Evolutionary conservation across 1,140 invertebrate species (phyloP).

Genomic region (Drosophila hydei): DNA sequence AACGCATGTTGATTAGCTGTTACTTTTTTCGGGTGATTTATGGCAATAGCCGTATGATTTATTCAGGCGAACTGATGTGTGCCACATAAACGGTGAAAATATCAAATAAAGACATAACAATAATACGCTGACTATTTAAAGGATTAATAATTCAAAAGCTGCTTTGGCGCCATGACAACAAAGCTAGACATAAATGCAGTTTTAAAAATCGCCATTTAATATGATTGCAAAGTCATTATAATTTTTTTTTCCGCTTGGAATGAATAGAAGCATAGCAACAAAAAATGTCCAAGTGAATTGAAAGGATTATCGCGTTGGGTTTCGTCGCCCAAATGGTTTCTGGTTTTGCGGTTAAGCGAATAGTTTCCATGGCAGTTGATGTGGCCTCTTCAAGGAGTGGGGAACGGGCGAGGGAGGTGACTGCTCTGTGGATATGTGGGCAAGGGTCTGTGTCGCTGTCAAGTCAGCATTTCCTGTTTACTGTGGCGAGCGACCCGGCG

Average conservation of each 20-base stretch:
- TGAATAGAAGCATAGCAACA: too few relatives aligned
- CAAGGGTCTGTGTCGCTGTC: constrained; percentile 29
- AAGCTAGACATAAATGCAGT: neutral
- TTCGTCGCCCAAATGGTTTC: constrained; percentile 37
- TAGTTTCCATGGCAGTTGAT: constrained; percentile 34
- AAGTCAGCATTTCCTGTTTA: constrained; percentile 53
- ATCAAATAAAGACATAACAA: neutral
- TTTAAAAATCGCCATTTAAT: constrained; percentile 24
- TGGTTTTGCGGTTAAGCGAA: constrained; percentile 45
- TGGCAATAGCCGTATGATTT: constrained; percentile 22
- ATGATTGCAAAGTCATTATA: constrained; percentile 20
- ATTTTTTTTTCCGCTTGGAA: neutral
- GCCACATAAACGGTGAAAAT: neutral
- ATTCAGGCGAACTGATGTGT: neutral
- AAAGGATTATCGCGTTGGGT: constrained; percentile 47
- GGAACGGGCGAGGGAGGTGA: neutral
- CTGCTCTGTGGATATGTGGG: neutral
- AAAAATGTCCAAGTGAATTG: constrained; percentile 42
- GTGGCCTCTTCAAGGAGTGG: constrained; percentile 6
- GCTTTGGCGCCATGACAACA: neutral
- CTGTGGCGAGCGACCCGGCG: constrained; percentile 32
- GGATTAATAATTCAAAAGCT: constrained; percentile 4
- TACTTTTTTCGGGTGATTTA: constrained; percentile 30
- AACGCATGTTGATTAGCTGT: constrained; percentile 70
- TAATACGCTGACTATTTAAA: neutral